Conservation (phyloP, 2,113 vertebrate genomes). For the Bos taurus region DNA sequence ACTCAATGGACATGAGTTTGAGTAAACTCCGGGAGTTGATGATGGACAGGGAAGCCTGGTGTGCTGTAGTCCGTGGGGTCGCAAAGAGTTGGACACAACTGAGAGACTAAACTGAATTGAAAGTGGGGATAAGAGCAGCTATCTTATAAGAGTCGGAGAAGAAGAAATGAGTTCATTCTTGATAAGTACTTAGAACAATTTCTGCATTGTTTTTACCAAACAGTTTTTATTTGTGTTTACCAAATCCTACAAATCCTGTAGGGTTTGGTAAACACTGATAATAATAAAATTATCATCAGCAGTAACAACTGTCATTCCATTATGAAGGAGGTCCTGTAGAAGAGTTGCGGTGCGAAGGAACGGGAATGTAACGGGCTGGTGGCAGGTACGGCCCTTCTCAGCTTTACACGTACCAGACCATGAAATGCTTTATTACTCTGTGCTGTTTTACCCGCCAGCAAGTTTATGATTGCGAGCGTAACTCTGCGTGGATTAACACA, state of each 20-base stretch:
- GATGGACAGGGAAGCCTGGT: neutral
- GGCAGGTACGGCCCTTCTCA: rapidly evolving
- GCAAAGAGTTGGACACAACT: neutral
- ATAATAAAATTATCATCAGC: neutral
- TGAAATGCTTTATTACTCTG: rapidly evolving
- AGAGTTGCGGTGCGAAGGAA: rapidly evolving
- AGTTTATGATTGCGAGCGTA: rapidly evolving
- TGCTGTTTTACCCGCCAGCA: rapidly evolving
- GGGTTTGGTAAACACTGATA: neutral
- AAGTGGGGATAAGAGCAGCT: neutral
- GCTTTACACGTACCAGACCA: rapidly evolving
- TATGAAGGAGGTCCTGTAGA: neutral
- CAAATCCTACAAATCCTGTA: too few species aligned
- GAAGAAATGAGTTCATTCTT: neutral
- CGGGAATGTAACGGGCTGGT: rapidly evolving
- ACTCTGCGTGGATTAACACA: rapidly evolving
- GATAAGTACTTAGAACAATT: neutral
- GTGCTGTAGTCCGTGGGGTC: neutral
- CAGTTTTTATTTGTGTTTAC: too few species aligned
- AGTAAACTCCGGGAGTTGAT: neutral
- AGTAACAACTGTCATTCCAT: neutral
- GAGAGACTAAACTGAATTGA: neutral
- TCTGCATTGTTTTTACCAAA: too few species aligned
- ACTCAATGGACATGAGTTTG: neutral
- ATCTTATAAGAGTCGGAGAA: too few species aligned